These are phyloP conservation scores for Chaenogobius annularis DNA, from an alignment of 2,113 vertebrate genomes.

Conservation along the genomic window DNA sequence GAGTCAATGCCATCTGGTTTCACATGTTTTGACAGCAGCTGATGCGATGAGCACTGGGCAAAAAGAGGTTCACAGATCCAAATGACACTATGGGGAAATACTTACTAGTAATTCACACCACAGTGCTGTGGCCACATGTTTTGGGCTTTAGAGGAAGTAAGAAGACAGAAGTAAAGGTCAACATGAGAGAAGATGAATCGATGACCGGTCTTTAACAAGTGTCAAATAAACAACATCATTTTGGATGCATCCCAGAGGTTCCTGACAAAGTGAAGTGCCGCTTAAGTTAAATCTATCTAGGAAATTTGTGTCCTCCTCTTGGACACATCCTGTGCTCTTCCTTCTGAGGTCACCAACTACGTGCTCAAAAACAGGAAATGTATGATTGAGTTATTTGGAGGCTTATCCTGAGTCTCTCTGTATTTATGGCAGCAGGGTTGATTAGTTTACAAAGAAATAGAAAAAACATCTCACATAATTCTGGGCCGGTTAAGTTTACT, in stretches of 20 bases:
- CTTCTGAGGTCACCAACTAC: conserved; percentile 63
- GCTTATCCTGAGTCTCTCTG: conserved; percentile 58
- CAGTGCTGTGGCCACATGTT: background rate
- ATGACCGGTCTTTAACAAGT: conserved; percentile 4
- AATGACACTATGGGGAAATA: conserved; percentile 5
- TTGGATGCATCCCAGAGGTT: conserved; percentile 49
- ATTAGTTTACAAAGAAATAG: conserved; percentile 45
- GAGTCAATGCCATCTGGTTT: conserved; percentile 5
- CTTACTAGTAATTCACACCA: conserved; percentile 30
- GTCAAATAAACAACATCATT: conserved; percentile 26
- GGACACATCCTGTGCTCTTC: conserved; percentile 71
- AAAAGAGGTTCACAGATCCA: conserved; percentile 16
- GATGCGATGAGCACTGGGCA: conserved; percentile 25
- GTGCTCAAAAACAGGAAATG: conserved; percentile 76
- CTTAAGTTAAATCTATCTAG: conserved; percentile 63
- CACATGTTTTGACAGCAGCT: conserved; percentile 19
- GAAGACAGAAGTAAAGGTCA: background rate
- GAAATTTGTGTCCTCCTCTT: conserved; percentile 67
- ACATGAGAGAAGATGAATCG: background rate
- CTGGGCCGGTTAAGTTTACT: background rate
- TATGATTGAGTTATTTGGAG: conserved; percentile 67
- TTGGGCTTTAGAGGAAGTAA: background rate
- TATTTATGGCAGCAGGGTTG: conserved; percentile 58
- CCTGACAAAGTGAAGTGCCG: conserved; percentile 36
- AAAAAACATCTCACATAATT: background rate